A percentile compares a stretch with the other conserved stretches of the same genome.
phyloP scores from a whole-genome alignment of 2,888 invertebrate species.

The Leptinotarsa tumamoca region DNA sequence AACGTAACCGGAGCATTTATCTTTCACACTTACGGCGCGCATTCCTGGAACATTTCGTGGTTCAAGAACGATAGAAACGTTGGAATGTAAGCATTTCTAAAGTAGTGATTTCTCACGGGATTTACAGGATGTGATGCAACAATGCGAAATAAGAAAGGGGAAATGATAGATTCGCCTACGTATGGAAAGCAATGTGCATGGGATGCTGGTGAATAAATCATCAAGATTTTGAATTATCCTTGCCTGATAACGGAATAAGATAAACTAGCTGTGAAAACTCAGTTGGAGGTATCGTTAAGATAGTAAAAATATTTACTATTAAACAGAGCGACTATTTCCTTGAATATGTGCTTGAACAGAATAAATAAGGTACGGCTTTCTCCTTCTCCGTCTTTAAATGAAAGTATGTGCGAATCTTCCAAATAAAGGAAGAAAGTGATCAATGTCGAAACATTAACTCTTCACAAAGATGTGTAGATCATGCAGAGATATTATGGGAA shows the following conservation, averaged over 20 bases:
- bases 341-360: no score
- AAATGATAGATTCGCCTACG: constrained; percentile 3
- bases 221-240: neutral
- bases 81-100: constrained; percentile 14
- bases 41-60: constrained; percentile 14
- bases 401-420: no score
- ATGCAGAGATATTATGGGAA: no score
- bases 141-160: neutral
- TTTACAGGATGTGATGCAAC: neutral
- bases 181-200: neutral
- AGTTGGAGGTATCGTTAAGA: no score
- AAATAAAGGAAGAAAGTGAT: no score
- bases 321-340: no score
- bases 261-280: constrained; percentile 20
- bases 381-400: no score
- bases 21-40: constrained; percentile 13
- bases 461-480: no score
- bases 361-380: no score
- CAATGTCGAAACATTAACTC: no score
- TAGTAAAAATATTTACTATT: no score
- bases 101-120: constrained; percentile 19
- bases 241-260: constrained; percentile 28
- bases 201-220: constrained; percentile 5
- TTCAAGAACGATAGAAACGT: constrained; percentile 17
- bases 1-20: constrained; percentile 19